These are phyloP conservation scores for Hydropsyche tenuis DNA, from an alignment of 1,140 invertebrate species.

Conservation along the genomic window DNA sequence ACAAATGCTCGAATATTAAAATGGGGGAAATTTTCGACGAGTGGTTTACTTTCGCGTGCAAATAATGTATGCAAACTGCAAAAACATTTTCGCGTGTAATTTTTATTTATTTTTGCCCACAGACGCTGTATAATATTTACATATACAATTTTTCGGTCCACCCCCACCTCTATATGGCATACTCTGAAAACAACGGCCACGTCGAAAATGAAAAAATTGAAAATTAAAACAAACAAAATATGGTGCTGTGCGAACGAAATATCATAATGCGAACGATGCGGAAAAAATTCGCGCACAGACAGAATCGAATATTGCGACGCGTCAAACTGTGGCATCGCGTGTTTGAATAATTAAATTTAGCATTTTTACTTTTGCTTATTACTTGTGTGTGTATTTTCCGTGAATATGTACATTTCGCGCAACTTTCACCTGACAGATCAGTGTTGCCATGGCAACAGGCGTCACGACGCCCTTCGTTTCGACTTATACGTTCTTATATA, in stretches of 20 bases:
- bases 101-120: slow-evolving; percentile 35
- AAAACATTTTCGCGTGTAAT: slow-evolving; percentile 38
- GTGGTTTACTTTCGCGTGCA: slow-evolving; percentile 38
- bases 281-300: no score
- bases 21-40: slow-evolving; percentile 35
- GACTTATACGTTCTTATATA: no score
- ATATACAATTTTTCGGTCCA: slow-evolving; percentile 6
- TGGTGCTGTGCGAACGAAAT: no score
- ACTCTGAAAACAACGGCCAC: no score
- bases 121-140: not conserved
- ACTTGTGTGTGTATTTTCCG: not conserved
- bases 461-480: slow-evolving; percentile 31
- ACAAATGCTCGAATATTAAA: slow-evolving; percentile 36
- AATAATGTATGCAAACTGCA: slow-evolving; percentile 42
- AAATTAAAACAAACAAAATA: no score
- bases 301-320: no score
- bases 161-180: not conserved
- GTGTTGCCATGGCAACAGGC: slow-evolving; percentile 37
- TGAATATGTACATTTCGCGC: not conserved
- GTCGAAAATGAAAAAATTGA: no score
- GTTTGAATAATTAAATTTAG: no score
- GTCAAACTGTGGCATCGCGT: no score
- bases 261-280: no score
- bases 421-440: slow-evolving; percentile 32
- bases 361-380: no score